These are phyloP conservation scores for Lichenostomus cassidix DNA, from an alignment of 2,113 vertebrate species.

Conservation along the genomic window DNA sequence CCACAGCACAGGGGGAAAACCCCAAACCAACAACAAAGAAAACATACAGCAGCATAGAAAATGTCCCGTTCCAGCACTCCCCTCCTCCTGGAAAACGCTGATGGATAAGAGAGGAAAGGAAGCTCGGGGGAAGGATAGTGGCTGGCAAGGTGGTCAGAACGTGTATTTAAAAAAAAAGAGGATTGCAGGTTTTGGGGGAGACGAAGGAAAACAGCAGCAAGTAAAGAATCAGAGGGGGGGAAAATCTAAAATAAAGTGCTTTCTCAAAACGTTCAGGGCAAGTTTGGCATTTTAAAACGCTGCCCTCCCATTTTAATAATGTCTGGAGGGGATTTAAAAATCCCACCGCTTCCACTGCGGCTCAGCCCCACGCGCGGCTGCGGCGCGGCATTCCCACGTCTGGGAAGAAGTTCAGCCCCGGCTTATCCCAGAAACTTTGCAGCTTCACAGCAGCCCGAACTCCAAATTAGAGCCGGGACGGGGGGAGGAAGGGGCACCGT, in stretches of 20 bases:
- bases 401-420: neutral
- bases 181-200: neutral
- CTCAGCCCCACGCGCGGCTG: neutral
- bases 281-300: neutral
- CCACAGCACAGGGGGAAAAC: accelerated
- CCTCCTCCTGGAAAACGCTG: neutral
- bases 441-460: neutral
- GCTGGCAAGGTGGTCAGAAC: neutral
- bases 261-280: neutral
- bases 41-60: accelerated
- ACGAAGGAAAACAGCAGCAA: neutral
- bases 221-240: accelerated
- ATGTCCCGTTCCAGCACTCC: neutral
- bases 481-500: neutral
- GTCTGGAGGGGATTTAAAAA: neutral
- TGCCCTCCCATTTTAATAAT: accelerated
- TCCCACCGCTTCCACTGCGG: neutral
- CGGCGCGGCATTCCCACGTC: neutral
- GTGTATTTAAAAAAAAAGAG: neutral
- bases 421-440: conserved; percentile 17
- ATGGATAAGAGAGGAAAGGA: neutral
- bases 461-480: accelerated
- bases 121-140: accelerated
- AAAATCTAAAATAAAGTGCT: neutral
- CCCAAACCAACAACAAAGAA: neutral